Percentiles rank a stretch among this genome's conserved stretches.
phyloP scores from a whole-genome alignment of 2,113 vertebrate species.

The Zosterops hypoxanthus region DNA sequence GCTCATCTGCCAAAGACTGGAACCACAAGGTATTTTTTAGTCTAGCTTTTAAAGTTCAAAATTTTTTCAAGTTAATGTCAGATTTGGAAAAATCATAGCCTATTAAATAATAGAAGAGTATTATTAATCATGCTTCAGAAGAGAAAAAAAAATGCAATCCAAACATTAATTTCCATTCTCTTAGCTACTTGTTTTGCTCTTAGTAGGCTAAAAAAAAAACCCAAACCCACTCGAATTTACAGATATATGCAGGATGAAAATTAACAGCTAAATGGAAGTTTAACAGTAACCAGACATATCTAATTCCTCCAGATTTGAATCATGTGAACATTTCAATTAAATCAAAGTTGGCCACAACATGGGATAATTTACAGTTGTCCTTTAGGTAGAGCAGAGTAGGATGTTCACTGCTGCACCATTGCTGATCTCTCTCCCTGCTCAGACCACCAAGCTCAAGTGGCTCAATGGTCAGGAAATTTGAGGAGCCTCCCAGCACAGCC shows the following conservation, averaged over 20 bases:
- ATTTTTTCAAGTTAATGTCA: conserved; percentile 63
- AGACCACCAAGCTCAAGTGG: neutral
- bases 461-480: neutral
- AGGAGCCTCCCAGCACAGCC: neutral
- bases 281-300: neutral
- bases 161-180: neutral
- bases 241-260: neutral
- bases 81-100: conserved; percentile 56
- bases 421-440: neutral
- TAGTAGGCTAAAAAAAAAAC: neutral
- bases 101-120: conserved; percentile 34
- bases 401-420: neutral
- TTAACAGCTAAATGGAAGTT: neutral
- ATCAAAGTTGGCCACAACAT: neutral
- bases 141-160: neutral
- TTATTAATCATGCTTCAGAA: conserved; percentile 52
- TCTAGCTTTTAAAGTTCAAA: conserved; percentile 56
- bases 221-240: neutral
- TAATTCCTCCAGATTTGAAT: neutral
- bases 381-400: neutral
- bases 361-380: neutral
- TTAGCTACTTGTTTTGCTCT: conserved; percentile 19
- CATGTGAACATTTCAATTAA: neutral
- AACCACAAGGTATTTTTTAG: conserved; percentile 66
- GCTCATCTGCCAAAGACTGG: conserved; percentile 58